These are phyloP conservation scores for Capitulum mitella DNA, from an alignment of 2,888 invertebrate genomes.

Conservation along the genomic window DNA sequence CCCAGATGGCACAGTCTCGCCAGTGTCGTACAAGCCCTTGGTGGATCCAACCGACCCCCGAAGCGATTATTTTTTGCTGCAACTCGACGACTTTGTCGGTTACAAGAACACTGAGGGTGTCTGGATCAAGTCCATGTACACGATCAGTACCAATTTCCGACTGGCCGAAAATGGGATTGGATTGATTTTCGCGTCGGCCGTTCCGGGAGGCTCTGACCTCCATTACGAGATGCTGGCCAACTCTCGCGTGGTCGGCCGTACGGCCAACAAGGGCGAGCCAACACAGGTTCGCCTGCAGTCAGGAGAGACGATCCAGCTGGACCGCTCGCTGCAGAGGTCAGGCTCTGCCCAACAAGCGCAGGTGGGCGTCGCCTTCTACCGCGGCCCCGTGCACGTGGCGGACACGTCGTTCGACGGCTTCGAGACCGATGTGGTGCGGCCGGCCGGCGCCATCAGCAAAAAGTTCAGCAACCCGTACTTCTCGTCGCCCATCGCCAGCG, in stretches of 20 bases:
- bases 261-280: conserved; percentile 17
- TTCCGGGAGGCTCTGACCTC: background rate
- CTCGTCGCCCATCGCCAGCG: conserved; percentile 5
- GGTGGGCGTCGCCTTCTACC: conserved; percentile 8
- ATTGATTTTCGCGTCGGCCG: background rate
- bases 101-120: conserved; percentile 11
- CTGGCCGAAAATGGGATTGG: conserved; percentile 8
- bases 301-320: background rate
- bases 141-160: background rate
- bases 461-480: background rate
- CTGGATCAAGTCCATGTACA: background rate
- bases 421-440: background rate
- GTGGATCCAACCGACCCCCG: conserved; percentile 4
- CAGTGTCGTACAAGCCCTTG: too few relatives aligned
- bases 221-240: background rate
- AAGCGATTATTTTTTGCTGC: background rate
- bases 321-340: background rate
- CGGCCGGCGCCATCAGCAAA: background rate
- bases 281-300: too few relatives aligned
- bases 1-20: background rate
- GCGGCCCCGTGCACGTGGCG: background rate
- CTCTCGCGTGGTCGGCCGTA: conserved; percentile 10
- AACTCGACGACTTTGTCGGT: background rate
- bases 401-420: background rate
- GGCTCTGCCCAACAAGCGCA: background rate